Evolutionary conservation across 2,888 invertebrate genomes (phyloP), one percentile per base, ranked within the genome.

Genomic region (Stenurella melanura): DNA sequence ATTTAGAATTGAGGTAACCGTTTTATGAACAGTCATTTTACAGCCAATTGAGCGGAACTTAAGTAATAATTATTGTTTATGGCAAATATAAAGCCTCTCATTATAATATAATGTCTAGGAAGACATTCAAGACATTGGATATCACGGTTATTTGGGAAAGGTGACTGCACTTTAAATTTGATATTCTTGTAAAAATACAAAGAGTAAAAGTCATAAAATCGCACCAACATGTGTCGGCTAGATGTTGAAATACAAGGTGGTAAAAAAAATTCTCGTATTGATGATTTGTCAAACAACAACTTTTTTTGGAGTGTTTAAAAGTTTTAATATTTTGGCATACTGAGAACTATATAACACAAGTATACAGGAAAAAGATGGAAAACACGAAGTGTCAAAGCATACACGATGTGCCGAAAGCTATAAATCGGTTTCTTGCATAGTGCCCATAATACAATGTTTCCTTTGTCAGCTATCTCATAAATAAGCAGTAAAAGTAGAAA

Each of bases 1-100:
- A 7, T 19, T 54, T 70, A 18, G 58, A 34, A 54, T 60, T 42
- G 54, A 63, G 61, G 63, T 61, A 71, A 72, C 70, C 21, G 73
- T 73, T 74, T 15, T 26, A 73, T 76, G 75, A 75, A 77, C 63
- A 73, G 74, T 70, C 58, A 80, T 80, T 80, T 80, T 73, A 76
- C 73, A 56, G 76, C 73, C 76, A 76, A 80, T 77, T 76, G 71
- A 77, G 68, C 77, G 73, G 60, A 63, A 75, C 61, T 57, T 21
- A 21, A 60, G 26, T 34, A 74, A 68, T 77, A 54, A 74, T 73
- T 74, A 67, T 42, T 42, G 73, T 60, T 19, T 61, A 66, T 74
- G 57, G 60, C 73, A 66, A 73, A 67, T 34, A 66, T 60, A 50
- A 58, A 58, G 63, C 19, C 50, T 64, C 26, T 18, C n/a, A 18